Base-by-base conservation (phyloP, 2,797 vertebrate genomes). In the Tragelaphus oryx region DNA sequence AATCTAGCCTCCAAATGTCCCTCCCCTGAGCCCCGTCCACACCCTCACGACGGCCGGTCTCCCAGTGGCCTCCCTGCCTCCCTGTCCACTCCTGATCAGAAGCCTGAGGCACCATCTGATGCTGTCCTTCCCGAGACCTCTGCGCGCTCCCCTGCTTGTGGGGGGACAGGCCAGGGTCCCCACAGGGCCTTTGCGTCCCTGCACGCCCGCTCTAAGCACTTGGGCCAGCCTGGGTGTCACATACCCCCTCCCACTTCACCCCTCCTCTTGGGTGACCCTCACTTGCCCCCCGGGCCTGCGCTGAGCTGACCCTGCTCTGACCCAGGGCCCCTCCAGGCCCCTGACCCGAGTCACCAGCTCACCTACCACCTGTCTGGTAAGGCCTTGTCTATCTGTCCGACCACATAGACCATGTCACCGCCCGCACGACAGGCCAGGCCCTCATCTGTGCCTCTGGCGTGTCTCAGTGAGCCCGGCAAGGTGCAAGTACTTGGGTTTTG, bases 81-180 rank as follows among this genome's bases (percentile, higher is more conserved):
- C 83, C 6, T 0, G 1, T 33, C 55, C 30, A 6, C 71, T 30
- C 75, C 22, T 44, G 2, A 24, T 62, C 28, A 24, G 89, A 6
- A 28, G 80, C 78, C 55, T 5, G 20, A 54, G 41, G 24, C 14
- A 22, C 30, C 2, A 0, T 1, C 12, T 0, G 5, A 28, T 4
- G 48, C 54, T 28, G 26, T 3, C 2, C 0, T 28, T 87, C 62
- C 71, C 22, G 44, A 11, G 54, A 11, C 37, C 50, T 24, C 12
- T 46, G 46, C 28, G 0, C 33, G 33, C 6, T 65, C 37, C 26
- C 8, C 54, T 17, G 10, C 18, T 12, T 26, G 37, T 44, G 3
- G 2, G 24, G 9, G 55, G 75, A 46, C 82, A 71, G 50, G 74
- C 55, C 68, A 16, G 75, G 8, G 1, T 37, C 68, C 41, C 28